Base-by-base conservation (phyloP, 1,140 invertebrate genomes). In the Caerostris extrusa region DNA sequence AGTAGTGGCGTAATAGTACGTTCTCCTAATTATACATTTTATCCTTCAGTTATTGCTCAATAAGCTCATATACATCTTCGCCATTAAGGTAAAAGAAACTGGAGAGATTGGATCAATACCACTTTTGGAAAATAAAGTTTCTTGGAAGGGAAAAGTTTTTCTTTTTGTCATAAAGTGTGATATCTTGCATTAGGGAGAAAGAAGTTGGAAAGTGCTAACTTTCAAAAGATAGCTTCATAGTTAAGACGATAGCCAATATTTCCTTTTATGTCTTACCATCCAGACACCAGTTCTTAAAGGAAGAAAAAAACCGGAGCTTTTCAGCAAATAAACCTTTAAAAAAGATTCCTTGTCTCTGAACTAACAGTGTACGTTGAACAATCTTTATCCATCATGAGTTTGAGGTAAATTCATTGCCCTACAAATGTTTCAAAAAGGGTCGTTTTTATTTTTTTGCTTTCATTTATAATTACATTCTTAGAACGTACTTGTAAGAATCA, bases 11-110 rank as follows among this genome's bases (percentile, higher is more conserved):
- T 77, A 50, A 77, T 8, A 77, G 7, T 34, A 10, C 50, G 7
- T 3, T 77, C 69, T 53, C 69, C 19, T 77, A 50, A 77, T 77
- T 77, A 77, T 77, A 12, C 69, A 34, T n/a, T 12, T 34, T 77
- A 53, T 12, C 19, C 8, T 10, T 77, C 69, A 50, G 34, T 77
- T 34, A 77, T 50, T 50, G 69, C 69, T 34, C 69, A 77, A 77
- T 77, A 77, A 77, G 50, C 69, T 10, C 50, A 50, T 50, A 77
- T 77, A 77, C 34, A 77, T 77, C 69, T 77, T 77, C 17, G 82
- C 19, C 82, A 85, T 85, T 85, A 85, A 60, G 57, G 12, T 34
- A n/a, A n/a, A 81, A 81, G 53, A 53, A 53, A 10, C n/a, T 4
- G 2, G 82, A 85, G 17, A 17, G 17, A 19, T 7, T 57, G 7